Evolutionary conservation across 37 sponge, comb jelly and placozoan genomes (phyloP), one percentile per base, ranked within the genome.

Genomic region (Tethya wilhelma): DNA sequence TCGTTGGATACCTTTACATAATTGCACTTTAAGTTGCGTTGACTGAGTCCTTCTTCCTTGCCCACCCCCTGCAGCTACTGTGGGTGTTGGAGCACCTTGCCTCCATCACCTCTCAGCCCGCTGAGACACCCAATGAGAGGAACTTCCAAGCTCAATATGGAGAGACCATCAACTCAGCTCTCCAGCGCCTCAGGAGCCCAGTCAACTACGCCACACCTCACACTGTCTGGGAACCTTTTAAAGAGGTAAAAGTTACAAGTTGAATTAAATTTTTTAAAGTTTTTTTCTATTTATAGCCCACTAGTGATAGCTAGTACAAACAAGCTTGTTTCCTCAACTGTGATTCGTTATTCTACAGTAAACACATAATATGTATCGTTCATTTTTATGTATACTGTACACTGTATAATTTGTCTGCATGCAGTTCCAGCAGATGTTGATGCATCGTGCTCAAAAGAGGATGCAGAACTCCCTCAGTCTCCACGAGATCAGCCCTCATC

Each of bases 81-180:
- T 91, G 93, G 90, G 83, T 91, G 38, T 60, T 95, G 74, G 93
- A 95, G 49, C 90, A 91, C 86, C 77, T 95, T 46, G 87, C 86
- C 43, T 75, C 75, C 32, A 66, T 95, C 59, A 95, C 96, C 34
- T 75, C 88, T 37, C 93, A 90, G 77, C 84, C 96, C 19, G 84
- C 96, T 34, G 98, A 98, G 80, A 98, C 98, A 12, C 84, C 78
- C 38, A 90, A 93, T 64, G 98, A 98, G 81, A 44, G 84, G 1
- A 76, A 86, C 73, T 98, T 98, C 70, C 95, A 98, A 81, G 44
- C 87, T 0, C 87, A 88, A 29, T 90, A 93, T 58, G 79, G 90
- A 12, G 84, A 90, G 53, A 85, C 71, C 75, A 89, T 96, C 11
- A 57, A 53, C 44, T 76, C 56, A 39, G 93, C 90, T 55, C 71